Evolutionary conservation across 2,113 vertebrate species (phyloP).

Genomic region (Pithys albifrons): DNA sequence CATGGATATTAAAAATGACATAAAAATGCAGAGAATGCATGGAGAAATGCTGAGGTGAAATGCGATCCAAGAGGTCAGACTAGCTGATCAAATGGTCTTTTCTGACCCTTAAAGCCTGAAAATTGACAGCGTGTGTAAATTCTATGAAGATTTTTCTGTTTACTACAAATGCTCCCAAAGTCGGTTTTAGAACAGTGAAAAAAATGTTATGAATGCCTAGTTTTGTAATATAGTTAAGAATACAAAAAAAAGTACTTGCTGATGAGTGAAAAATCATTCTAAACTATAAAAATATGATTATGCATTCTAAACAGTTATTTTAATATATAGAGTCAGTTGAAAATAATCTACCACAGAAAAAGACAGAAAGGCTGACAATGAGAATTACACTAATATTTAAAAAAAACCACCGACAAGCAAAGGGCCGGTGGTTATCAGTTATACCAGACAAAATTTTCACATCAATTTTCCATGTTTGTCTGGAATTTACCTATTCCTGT

Average conservation of each 20-base stretch:
- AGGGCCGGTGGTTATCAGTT: background rate
- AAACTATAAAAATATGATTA: background rate
- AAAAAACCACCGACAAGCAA: background rate
- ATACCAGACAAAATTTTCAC: background rate
- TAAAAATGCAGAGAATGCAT: background rate
- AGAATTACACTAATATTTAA: background rate
- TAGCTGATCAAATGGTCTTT: background rate
- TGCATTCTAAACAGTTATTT: background rate
- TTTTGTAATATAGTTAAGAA: background rate
- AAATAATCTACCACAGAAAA: background rate
- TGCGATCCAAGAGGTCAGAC: background rate
- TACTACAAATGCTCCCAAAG: background rate
- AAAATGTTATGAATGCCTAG: background rate
- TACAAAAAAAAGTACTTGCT: background rate
- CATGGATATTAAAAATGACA: background rate
- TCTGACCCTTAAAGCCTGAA: background rate
- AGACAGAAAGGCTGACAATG: background rate
- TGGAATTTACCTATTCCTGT: background rate
- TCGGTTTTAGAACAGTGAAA: background rate
- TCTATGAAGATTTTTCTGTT: background rate
- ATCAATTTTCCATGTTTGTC: background rate
- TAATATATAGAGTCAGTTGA: background rate
- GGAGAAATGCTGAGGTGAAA: background rate
- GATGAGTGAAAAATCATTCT: background rate
- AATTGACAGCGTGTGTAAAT: background rate